Evolutionary conservation across 2,888 invertebrate species (phyloP).

Genomic region (Ommatoiulus sabulosus): DNA sequence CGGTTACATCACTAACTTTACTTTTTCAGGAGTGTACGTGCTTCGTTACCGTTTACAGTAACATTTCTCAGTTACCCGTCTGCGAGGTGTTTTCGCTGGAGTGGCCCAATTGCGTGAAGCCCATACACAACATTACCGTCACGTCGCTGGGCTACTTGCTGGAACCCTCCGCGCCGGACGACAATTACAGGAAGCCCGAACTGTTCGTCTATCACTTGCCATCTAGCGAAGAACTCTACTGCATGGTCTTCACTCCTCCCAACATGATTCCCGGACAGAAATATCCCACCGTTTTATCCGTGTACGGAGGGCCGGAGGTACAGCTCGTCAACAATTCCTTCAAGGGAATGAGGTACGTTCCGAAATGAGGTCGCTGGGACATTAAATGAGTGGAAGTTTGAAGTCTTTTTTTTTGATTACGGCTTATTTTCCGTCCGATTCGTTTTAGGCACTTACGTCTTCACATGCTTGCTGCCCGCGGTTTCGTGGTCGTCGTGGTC

Average conservation of each 20-base stretch:
- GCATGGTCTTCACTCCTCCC: constrained; percentile 91
- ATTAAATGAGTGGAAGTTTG: neutral
- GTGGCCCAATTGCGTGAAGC: constrained; percentile 71
- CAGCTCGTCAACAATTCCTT: constrained; percentile 97
- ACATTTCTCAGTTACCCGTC: constrained; percentile 82
- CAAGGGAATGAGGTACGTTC: constrained; percentile 73
- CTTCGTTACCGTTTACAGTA: constrained; percentile 79
- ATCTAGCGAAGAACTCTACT: constrained; percentile 79
- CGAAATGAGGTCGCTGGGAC: neutral
- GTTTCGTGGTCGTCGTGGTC: constrained; percentile 94
- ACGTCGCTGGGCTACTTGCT: constrained; percentile 79
- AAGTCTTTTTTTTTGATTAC: too few species aligned
- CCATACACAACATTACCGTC: constrained; percentile 77
- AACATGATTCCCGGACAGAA: constrained; percentile 73
- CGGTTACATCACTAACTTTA: neutral
- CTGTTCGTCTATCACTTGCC: constrained; percentile 77
- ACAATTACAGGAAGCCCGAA: constrained; percentile 75
- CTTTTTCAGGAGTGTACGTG: constrained; percentile 71
- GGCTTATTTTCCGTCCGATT: neutral
- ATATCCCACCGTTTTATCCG: constrained; percentile 94
- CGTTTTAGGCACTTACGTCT: constrained; percentile 83
- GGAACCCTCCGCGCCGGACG: constrained; percentile 71
- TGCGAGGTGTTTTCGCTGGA: constrained; percentile 78
- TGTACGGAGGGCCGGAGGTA: constrained; percentile 98
- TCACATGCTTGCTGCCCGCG: constrained; percentile 94